A percentile compares a stretch with the other conserved stretches of the same genome.
Evolutionary conservation across 2,113 vertebrate genomes (phyloP).

Genomic region (Podocnemis expansa): DNA sequence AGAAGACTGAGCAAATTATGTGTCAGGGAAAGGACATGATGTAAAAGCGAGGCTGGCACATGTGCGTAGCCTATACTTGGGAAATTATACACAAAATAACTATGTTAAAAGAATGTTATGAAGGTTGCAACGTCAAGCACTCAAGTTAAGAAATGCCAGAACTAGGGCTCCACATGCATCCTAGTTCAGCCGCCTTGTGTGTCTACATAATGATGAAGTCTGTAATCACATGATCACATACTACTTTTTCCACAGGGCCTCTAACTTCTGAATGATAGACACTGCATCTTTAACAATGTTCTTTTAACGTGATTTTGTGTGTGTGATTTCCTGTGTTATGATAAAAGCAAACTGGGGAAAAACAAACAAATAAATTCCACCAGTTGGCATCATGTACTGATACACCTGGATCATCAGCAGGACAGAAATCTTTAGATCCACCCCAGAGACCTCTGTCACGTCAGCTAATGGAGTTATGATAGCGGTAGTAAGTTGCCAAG

Average conservation of each 20-base stretch:
- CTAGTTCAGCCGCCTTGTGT: not conserved
- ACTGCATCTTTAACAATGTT: not conserved
- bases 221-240: not conserved
- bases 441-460: not conserved
- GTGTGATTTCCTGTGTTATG: not conserved
- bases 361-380: not conserved
- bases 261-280: not conserved
- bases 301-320: not conserved
- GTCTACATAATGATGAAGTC: not conserved
- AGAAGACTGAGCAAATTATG: not conserved
- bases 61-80: not conserved
- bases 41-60: not conserved
- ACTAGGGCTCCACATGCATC: not conserved
- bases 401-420: not conserved
- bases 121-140: not conserved
- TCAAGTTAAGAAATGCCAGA: not conserved
- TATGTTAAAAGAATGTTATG: not conserved
- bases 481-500: not conserved
- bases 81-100: not conserved
- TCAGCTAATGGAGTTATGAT: not conserved
- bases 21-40: not conserved
- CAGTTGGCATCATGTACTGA: not conserved
- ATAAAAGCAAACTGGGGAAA: not conserved
- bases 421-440: not conserved
- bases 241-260: not conserved